Evolutionary conservation across 2,797 vertebrate genomes (phyloP), one percentile per base, ranked within the genome.

Genomic region (Geotria australis): DNA sequence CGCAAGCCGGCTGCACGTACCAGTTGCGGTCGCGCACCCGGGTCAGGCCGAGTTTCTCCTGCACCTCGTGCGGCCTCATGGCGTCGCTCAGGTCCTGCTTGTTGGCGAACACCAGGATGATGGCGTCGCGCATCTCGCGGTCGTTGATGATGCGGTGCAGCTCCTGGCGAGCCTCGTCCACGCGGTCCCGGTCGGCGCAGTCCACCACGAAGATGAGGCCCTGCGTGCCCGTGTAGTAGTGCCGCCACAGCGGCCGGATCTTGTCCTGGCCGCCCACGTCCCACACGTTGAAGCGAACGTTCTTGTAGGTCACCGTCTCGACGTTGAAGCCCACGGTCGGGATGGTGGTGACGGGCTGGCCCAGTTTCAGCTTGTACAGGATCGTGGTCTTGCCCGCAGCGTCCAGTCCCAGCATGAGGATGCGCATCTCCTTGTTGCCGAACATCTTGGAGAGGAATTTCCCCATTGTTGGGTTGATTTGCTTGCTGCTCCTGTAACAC

Each of bases 361-460:
- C 67, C 48, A 68, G 7, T 60, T 68, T 68, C 2, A 98, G 75
- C 75, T 98, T 98, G 72, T 98, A 98, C 64, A 98, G 81, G 68
- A 98, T 96, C 60, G 91, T 98, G 56, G 91, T 98, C 73, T 98
- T 98, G 60, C 89, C 88, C 12, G 91, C 89, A 10, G 91, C 91
- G 66, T 98, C 91, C 64, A 96, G 75, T 70, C 91, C 91, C 62
- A 96, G 73, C 91, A 96, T 94, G 74, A 98, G 69, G 82, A 98
- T 95, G 77, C 91, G 85, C 91, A 98, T 96, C 73, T 98, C 91
- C 76, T 98, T 68, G 58, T 67, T 68, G 55, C 67, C 67, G 8
- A 68, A 68, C 13, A 68, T 64, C 64, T 67, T 67, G 57, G 67
- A 67, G 11, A 68, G 60, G 63, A 67, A 65, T n/a, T 66, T 62